Evolutionary conservation across 2,888 invertebrate genomes (phyloP), one percentile per base, ranked within the genome.

Genomic region (Dicyrtomina minuta): DNA sequence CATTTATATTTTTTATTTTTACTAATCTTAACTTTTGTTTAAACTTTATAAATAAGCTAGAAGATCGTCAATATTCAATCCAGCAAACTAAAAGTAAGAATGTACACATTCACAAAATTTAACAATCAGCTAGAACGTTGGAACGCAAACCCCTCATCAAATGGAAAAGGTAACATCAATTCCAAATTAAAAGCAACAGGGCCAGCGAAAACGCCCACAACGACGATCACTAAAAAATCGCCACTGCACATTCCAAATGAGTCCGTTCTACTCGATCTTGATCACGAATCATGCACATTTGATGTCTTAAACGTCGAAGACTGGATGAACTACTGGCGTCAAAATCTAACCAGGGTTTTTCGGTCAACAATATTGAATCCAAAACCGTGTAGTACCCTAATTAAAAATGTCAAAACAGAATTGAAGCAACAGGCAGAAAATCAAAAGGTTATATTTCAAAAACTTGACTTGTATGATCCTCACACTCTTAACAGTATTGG

Each of bases 191-290:
- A n/a, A n/a, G n/a, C n/a, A n/a, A n/a, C n/a, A n/a, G n/a, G n/a
- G n/a, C n/a, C n/a, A n/a, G n/a, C n/a, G n/a, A n/a, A n/a, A n/a
- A n/a, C n/a, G n/a, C n/a, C n/a, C n/a, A n/a, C n/a, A n/a, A n/a
- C n/a, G n/a, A n/a, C n/a, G n/a, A n/a, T n/a, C n/a, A n/a, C n/a
- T n/a, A n/a, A n/a, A n/a, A n/a, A n/a, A n/a, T n/a, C n/a, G n/a
- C n/a, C n/a, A n/a, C n/a, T n/a, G 6, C 46, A 61, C n/a, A 17
- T 44, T 8, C 61, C 61, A n/a, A 61, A 61, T 61, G 44, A 61
- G 15, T 15, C n/a, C 15, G 5, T 61, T 1, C 26, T 61, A 4
- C 41, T 59, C n/a, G 24, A 39, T 8, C 22, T 10, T 6, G n/a
- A n/a, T n/a, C n/a, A n/a, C n/a, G 61, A 61, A 3, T 43, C 24